Conservation (phyloP, 2,888 invertebrate genomes). For the Chloromyia formosa region DNA sequence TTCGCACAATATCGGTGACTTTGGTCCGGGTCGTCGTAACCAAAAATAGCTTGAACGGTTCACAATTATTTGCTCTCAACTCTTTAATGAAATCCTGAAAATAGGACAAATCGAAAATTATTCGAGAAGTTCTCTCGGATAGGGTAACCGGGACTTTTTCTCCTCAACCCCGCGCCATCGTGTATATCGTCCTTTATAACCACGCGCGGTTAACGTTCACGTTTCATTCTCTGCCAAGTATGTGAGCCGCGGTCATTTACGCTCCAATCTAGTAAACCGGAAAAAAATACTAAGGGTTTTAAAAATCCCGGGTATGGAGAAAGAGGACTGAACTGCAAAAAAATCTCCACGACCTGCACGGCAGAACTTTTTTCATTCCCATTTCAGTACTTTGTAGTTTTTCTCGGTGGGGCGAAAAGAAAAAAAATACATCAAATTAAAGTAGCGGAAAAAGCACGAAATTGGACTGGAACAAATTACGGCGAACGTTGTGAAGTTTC, state of each 20-base stretch:
- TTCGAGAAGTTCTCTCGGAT: too few species aligned
- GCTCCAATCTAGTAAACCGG: neutral
- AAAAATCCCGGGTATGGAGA: neutral
- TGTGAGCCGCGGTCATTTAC: neutral
- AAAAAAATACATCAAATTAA: conserved; percentile 6
- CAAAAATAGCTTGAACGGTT: too few species aligned
- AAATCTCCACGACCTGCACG: neutral
- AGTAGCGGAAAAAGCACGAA: conserved; percentile 10
- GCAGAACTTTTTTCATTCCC: conserved; percentile 24
- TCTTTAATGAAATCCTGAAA: too few species aligned
- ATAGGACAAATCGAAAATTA: too few species aligned
- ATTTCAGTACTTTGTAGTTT: conserved; percentile 27
- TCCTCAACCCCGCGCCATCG: too few species aligned
- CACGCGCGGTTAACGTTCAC: neutral
- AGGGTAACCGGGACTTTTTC: too few species aligned
- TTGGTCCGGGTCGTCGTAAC: neutral
- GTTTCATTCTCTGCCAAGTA: neutral
- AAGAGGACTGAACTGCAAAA: neutral
- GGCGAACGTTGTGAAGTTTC: neutral
- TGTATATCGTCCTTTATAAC: neutral
- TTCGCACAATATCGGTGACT: neutral
- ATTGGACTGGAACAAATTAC: neutral
- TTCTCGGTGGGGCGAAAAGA: neutral
- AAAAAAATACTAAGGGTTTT: neutral
- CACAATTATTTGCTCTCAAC: too few species aligned